phyloP scores from a whole-genome alignment of 1,140 invertebrate genomes.

The Hycleus cichorii region DNA sequence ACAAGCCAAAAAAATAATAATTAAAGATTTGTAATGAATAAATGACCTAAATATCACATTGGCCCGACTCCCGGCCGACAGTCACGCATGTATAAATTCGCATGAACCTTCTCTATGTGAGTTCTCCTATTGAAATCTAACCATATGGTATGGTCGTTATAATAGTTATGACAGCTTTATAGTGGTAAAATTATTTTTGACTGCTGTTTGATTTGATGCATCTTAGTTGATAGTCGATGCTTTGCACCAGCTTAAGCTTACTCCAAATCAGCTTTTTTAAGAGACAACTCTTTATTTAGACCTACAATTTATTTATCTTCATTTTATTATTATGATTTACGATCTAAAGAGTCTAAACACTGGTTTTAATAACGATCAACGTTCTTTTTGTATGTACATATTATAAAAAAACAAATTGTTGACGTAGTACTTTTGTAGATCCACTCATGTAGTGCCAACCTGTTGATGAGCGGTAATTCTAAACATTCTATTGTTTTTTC shows the following conservation, averaged over 20 bases:
- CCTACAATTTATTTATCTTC: not conserved
- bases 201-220: no score
- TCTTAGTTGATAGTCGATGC: conserved; percentile 4
- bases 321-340: conserved; percentile 1
- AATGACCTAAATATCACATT: conserved; percentile 1
- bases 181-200: no score
- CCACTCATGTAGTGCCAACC: conserved; percentile 11
- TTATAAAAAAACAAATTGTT: not conserved
- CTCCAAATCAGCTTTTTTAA: conserved; percentile 3
- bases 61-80: conserved; percentile 28
- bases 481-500: no score
- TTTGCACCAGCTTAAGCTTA: conserved; percentile 33
- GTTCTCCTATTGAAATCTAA: not conserved
- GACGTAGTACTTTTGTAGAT: conserved; percentile 2
- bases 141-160: not conserved
- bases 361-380: no score
- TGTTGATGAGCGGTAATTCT: not conserved
- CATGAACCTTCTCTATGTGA: conserved; percentile 15
- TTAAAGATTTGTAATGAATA: no score
- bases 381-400: no score
- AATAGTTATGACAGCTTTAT: no score
- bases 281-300: conserved; percentile 11
- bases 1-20: not conserved
- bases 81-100: conserved; percentile 24
- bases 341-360: not conserved